Percentiles rank a stretch among this genome's conserved stretches.
Conservation (phyloP, 2,888 invertebrate genomes). For the Tachina lurida region DNA sequence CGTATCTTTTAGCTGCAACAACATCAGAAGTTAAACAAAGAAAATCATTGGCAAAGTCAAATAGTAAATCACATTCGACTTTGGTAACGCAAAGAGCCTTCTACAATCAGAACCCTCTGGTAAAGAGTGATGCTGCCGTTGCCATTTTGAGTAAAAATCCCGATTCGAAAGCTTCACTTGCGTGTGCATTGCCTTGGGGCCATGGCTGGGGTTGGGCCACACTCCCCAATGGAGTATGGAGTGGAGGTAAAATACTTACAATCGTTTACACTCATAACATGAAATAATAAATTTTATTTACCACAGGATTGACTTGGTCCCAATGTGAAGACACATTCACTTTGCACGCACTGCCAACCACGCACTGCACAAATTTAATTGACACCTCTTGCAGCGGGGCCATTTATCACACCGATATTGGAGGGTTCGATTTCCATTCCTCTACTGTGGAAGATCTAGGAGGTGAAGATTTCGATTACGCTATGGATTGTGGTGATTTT, state of each 20-base stretch:
- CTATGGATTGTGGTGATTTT: slow-evolving; percentile 89
- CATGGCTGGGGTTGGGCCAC: slow-evolving; percentile 91
- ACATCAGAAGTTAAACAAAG: slow-evolving; percentile 83
- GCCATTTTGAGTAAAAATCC: slow-evolving; percentile 83
- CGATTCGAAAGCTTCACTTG: slow-evolving; percentile 82
- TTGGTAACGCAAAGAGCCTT: slow-evolving; percentile 76
- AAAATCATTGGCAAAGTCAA: slow-evolving; percentile 74
- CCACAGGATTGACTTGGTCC: slow-evolving; percentile 86
- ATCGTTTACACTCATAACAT: not conserved
- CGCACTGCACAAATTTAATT: slow-evolving; percentile 86
- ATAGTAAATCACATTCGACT: slow-evolving; percentile 74
- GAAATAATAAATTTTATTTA: slow-evolving; percentile 9
- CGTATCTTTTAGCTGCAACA: slow-evolving; percentile 83
- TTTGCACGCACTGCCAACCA: slow-evolving; percentile 86
- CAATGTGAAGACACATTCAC: slow-evolving; percentile 88
- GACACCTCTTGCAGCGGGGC: slow-evolving; percentile 85
- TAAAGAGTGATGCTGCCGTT: slow-evolving; percentile 82
- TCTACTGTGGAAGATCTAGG: slow-evolving; percentile 83
- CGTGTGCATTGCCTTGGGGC: slow-evolving; percentile 85
- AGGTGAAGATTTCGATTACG: slow-evolving; percentile 87
- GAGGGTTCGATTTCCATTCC: slow-evolving; percentile 84
- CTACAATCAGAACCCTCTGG: slow-evolving; percentile 80
- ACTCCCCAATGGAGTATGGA: slow-evolving; percentile 87
- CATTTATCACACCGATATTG: slow-evolving; percentile 86
- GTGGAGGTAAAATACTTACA: slow-evolving; percentile 84